Conservation (phyloP, 2,113 vertebrate genomes). For the Merops nubicus region DNA sequence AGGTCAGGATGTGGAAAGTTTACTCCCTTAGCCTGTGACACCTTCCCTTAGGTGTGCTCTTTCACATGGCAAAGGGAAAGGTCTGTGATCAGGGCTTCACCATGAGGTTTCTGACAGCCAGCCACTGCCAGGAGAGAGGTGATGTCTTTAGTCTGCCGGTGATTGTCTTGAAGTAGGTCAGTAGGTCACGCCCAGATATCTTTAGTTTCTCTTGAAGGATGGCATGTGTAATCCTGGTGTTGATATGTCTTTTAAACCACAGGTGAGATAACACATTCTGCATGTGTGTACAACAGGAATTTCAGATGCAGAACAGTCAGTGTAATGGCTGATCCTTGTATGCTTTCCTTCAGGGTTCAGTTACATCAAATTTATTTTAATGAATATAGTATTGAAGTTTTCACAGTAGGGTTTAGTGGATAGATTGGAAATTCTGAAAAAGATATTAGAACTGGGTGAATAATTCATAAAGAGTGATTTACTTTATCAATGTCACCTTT, state of each 20-base stretch:
- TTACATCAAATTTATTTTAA: conserved; percentile 19
- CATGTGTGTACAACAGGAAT: neutral
- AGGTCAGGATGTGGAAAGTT: neutral
- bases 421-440: conserved; percentile 42
- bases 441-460: conserved; percentile 38
- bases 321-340: neutral
- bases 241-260: neutral
- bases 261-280: neutral
- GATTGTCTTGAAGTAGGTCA: conserved; percentile 25
- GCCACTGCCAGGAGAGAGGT: neutral
- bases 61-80: neutral
- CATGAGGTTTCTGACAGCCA: neutral
- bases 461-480: conserved; percentile 56
- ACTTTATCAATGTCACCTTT: conserved; percentile 47
- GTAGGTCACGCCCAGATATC: neutral
- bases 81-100: neutral
- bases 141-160: neutral
- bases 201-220: neutral
- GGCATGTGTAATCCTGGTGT: neutral
- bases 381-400: conserved; percentile 28
- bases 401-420: conserved; percentile 27
- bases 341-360: neutral
- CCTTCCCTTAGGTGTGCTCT: neutral
- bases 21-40: accelerated
- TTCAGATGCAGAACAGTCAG: neutral